phyloP scores from a whole-genome alignment of 2,797 vertebrate genomes.

The Lycodopsis pacificus region DNA sequence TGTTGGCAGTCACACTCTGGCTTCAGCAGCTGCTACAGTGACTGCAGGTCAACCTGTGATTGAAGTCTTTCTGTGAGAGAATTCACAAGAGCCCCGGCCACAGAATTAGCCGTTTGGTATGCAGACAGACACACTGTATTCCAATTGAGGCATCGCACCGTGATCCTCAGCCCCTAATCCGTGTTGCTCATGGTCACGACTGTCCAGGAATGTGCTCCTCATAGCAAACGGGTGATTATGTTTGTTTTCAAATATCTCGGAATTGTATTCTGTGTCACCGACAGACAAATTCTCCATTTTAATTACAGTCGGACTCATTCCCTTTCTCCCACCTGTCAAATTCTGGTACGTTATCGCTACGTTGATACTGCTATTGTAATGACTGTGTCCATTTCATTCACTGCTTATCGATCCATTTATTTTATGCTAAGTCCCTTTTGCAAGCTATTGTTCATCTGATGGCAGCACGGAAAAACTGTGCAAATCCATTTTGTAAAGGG shows the following conservation, averaged over 20 bases:
- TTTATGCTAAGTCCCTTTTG: constrained; percentile 19
- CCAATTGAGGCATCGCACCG: constrained; percentile 59
- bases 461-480: constrained; percentile 17
- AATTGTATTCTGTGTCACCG: constrained; percentile 69
- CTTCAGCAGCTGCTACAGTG: constrained; percentile 45
- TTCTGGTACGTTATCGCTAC: constrained; percentile 21
- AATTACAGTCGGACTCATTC: constrained; percentile 47
- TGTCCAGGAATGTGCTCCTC: constrained; percentile 69
- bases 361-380: constrained; percentile 18
- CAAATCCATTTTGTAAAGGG: constrained; percentile 40
- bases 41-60: constrained; percentile 43
- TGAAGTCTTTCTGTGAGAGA: constrained; percentile 54
- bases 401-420: constrained; percentile 30
- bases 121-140: constrained; percentile 62
- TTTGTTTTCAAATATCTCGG: constrained; percentile 58
- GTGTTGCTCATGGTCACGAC: constrained; percentile 63
- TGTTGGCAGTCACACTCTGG: constrained; percentile 29
- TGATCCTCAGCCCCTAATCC: constrained; percentile 64
- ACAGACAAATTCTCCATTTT: constrained; percentile 54
- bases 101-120: constrained; percentile 62
- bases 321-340: constrained; percentile 33
- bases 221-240: constrained; percentile 69
- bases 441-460: constrained; percentile 36
- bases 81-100: constrained; percentile 33
- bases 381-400: constrained; percentile 19